A percentile compares a stretch with the other conserved stretches of the same genome.
These are phyloP conservation scores for Enteromius anoplus DNA, from an alignment of 2,797 vertebrate species.

Conservation along the genomic window DNA sequence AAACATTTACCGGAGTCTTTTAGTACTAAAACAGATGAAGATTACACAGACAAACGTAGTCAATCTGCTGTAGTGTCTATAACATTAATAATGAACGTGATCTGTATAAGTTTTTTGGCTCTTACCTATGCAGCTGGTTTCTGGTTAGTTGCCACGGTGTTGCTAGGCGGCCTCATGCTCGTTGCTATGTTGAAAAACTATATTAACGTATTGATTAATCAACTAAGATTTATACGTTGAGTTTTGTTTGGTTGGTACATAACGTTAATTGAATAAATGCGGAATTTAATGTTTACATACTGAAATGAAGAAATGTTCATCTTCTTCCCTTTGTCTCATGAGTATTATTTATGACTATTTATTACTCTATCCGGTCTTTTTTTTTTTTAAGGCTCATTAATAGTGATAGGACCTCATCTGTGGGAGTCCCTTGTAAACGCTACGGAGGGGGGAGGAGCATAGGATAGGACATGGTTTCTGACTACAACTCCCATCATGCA, in stretches of 20 bases:
- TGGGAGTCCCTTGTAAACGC: neutral
- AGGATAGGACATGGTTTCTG: neutral
- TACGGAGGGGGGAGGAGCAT: neutral
- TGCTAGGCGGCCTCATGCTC: neutral
- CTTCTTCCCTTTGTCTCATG: neutral
- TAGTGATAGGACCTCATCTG: neutral
- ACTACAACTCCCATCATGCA: conserved; percentile 55
- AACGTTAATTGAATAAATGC: neutral
- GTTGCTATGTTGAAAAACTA: neutral
- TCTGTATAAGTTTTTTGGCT: neutral
- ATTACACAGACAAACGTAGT: neutral
- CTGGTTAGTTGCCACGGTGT: neutral
- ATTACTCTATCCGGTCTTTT: neutral
- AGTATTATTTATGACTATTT: neutral
- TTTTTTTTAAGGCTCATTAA: neutral
- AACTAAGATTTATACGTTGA: neutral
- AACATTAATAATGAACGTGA: neutral
- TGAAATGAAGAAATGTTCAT: neutral
- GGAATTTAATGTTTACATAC: neutral
- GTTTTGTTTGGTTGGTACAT: neutral
- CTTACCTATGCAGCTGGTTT: neutral
- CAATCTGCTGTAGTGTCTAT: neutral
- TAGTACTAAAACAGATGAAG: neutral
- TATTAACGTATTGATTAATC: neutral
- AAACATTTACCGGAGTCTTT: neutral